Percentiles rank a stretch among this genome's conserved stretches.
Evolutionary conservation across 35 echinoderm and acorn worm species (phyloP).

Genomic region (Stichopus chloronotus): DNA sequence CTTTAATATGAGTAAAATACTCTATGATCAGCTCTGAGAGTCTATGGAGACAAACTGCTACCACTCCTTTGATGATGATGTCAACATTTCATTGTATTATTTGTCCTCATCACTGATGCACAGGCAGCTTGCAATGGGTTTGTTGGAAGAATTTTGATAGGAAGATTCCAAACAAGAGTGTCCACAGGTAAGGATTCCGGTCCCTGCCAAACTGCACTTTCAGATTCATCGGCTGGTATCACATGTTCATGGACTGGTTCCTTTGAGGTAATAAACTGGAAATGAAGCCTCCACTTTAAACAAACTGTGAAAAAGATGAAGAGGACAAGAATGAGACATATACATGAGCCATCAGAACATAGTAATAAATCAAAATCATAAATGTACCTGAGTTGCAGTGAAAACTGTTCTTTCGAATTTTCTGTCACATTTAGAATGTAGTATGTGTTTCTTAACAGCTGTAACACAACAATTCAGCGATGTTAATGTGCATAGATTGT

Average conservation of each 20-base stretch:
- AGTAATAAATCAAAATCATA: too few relatives aligned
- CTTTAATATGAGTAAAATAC: too few relatives aligned
- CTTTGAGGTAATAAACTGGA: conserved; percentile 95
- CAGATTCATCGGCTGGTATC: conserved; percentile 97
- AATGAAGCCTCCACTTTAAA: conserved; percentile 89
- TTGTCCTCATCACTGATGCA: conserved; percentile 60
- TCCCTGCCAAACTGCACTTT: conserved; percentile 96
- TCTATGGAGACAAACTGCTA: too few relatives aligned
- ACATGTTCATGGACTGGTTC: conserved; percentile 93
- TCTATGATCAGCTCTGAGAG: too few relatives aligned
- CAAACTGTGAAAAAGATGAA: conserved; percentile 76
- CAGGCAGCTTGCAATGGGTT: conserved; percentile 93
- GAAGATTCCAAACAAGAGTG: conserved; percentile 95
- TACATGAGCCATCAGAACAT: neutral
- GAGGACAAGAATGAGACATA: neutral
- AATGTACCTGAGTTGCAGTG: neutral
- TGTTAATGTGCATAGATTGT: too few relatives aligned
- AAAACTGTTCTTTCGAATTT: too few relatives aligned
- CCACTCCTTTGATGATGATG: neutral
- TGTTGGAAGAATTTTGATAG: conserved; percentile 97
- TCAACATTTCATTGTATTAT: conserved; percentile 59
- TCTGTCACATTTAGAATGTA: too few relatives aligned
- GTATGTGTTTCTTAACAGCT: too few relatives aligned
- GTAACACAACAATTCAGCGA: too few relatives aligned
- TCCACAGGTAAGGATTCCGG: conserved; percentile 79